Base-by-base conservation (phyloP, 2,113 vertebrate species). In the Campylomormyrus tamandua region DNA sequence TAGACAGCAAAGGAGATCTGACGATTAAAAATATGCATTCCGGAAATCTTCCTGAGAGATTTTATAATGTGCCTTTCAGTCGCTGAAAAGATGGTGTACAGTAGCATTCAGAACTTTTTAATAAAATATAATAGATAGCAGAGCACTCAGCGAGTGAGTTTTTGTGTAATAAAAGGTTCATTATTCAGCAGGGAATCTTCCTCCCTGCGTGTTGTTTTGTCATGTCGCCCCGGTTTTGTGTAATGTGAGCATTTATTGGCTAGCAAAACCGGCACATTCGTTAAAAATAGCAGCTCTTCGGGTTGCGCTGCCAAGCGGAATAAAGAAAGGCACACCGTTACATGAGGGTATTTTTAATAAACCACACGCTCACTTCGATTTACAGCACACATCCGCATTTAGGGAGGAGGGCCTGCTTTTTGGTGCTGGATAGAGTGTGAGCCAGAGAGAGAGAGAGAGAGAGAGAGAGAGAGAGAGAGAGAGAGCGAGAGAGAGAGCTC, bases 241-340 rank as follows among this genome's bases (percentile, higher is more conserved):
- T 92, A 93, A 92, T 86, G 88, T 27, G 88, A 92, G 92, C 92
- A 53, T 94, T 95, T 95, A 95, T 95, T 95, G 94, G 93, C 93
- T 94, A 89, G 53, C 92, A 89, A 92, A 92, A 92, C 94, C 94
- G 94, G 94, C 94, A 95, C 94, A 93, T 93, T 90, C 91, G 93
- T 94, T 94, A 95, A 95, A 95, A 96, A 96, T 96, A 96, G 94
- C 94, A 94, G 92, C 92, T 92, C 93, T 92, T 93, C 94, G 94
- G 90, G 94, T 93, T 93, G 93, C 93, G 90, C 94, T 96, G 95
- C 95, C 94, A 95, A 93, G 91, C 87, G 86, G 92, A 91, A 94
- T 92, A 93, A 95, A 92, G 93, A 94, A 93, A 94, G 93, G 93
- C 93, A 91, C 91, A 94, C 91, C 91, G 93, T 93, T 92, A 92